These are phyloP conservation scores for Polymixis flavicincta DNA, from an alignment of 2,888 invertebrate genomes.

Conservation along the genomic window DNA sequence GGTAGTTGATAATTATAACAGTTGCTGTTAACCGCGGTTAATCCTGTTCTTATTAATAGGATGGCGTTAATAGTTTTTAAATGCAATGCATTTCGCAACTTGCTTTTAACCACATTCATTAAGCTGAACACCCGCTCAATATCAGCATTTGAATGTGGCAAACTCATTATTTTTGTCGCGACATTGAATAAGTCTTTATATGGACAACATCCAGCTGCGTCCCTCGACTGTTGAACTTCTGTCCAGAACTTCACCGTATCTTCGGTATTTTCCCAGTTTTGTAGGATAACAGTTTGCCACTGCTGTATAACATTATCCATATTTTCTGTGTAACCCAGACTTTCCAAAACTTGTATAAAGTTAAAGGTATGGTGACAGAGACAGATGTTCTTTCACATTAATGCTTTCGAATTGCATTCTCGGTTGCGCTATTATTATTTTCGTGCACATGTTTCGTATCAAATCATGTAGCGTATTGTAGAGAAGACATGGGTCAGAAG, in stretches of 20 bases:
- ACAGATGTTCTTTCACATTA: constrained; percentile 53
- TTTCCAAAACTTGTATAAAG: constrained; percentile 48
- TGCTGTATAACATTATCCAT: constrained; percentile 53
- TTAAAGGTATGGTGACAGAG: constrained; percentile 48
- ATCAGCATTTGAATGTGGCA: constrained; percentile 56
- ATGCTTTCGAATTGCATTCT: constrained; percentile 49
- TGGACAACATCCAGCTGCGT: constrained; percentile 44
- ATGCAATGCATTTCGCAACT: constrained; percentile 45
- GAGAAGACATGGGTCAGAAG: constrained; percentile 35
- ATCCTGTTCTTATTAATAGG: constrained; percentile 47
- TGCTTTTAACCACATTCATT: constrained; percentile 55
- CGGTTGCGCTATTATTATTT: constrained; percentile 50
- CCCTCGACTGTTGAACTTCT: constrained; percentile 49
- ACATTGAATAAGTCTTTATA: constrained; percentile 45
- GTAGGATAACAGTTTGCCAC: constrained; percentile 52
- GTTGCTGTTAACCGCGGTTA: constrained; percentile 43
- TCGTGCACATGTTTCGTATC: constrained; percentile 42
- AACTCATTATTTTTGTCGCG: constrained; percentile 46
- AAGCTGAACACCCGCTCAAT: constrained; percentile 52
- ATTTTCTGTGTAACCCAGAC: constrained; percentile 44
- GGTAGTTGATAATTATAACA: constrained; percentile 50
- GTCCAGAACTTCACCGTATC: constrained; percentile 49
- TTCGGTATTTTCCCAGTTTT: constrained; percentile 44
- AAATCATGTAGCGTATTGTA: constrained; percentile 39
- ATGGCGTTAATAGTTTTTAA: constrained; percentile 53